A percentile compares a stretch with the other conserved stretches of the same genome.
phyloP scores from a whole-genome alignment of 2,888 invertebrate species.

The Perithous albicinctus region DNA sequence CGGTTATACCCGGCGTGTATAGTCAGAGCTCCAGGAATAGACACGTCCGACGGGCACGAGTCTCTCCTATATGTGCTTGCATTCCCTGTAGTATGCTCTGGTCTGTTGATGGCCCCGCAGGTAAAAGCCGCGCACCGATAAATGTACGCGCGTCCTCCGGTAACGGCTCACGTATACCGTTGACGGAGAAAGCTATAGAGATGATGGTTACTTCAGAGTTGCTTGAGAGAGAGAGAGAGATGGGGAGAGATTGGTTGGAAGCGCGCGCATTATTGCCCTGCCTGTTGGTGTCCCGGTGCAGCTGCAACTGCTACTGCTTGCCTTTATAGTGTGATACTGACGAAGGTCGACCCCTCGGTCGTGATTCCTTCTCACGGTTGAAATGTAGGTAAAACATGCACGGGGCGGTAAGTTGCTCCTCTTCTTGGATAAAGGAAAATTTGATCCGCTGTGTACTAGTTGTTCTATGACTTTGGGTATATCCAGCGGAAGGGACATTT shows the following conservation, averaged over 20 bases:
- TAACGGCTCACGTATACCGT: slow-evolving; percentile 29
- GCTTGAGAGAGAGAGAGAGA: slow-evolving; percentile 23
- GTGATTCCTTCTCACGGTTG: slow-evolving; percentile 19
- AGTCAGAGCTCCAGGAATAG: slow-evolving; percentile 63
- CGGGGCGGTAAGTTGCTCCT: background rate
- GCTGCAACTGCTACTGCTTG: slow-evolving; percentile 21
- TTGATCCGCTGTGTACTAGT: no score
- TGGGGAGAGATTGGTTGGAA: no score
- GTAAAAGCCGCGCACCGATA: slow-evolving; percentile 62
- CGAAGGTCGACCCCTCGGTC: slow-evolving; percentile 35
- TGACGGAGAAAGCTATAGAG: slow-evolving; percentile 31
- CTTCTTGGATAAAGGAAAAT: background rate
- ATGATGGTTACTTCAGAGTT: background rate
- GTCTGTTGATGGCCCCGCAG: slow-evolving; percentile 62
- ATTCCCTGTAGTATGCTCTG: slow-evolving; percentile 32
- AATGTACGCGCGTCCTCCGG: slow-evolving; percentile 56
- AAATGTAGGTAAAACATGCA: slow-evolving; percentile 2
- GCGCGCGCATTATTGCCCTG: slow-evolving; percentile 11
- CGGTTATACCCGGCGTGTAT: slow-evolving; percentile 26
- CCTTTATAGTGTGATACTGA: slow-evolving; percentile 31
- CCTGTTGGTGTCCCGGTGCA: background rate
- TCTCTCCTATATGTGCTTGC: slow-evolving; percentile 43
- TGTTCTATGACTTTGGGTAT: no score
- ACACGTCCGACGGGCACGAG: slow-evolving; percentile 43
- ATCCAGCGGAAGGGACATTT: no score